Conservation (phyloP, 2,888 invertebrate species). For the Petrophora chlorosata region DNA sequence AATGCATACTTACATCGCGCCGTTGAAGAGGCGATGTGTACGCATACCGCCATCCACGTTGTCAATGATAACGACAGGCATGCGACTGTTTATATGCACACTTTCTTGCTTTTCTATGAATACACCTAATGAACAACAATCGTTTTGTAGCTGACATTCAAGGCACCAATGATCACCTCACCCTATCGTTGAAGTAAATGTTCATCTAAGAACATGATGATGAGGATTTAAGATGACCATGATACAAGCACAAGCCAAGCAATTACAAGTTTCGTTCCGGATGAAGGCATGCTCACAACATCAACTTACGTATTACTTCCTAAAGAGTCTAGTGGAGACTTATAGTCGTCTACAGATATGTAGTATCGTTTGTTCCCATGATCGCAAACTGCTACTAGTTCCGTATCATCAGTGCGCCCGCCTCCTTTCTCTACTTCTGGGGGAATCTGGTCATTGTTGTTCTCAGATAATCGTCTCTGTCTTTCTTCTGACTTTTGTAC, state of each 20-base stretch:
- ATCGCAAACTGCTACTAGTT: conserved; percentile 13
- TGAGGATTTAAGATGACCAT: conserved; percentile 8
- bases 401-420: conserved; percentile 15
- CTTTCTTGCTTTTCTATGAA: conserved; percentile 48
- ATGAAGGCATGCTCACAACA: conserved; percentile 2
- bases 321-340: conserved; percentile 71
- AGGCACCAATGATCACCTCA: conserved; percentile 18
- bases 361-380: conserved; percentile 24
- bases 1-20: conserved; percentile 71
- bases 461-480: not conserved
- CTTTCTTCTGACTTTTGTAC: not conserved
- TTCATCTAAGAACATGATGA: not conserved
- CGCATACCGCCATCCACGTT: conserved; percentile 58
- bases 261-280: not conserved
- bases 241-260: conserved; percentile 17
- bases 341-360: conserved; percentile 59
- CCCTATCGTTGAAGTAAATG: not conserved
- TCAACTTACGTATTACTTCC: conserved; percentile 61
- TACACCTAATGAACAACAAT: conserved; percentile 48
- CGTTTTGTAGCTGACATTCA: conserved; percentile 28
- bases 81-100: conserved; percentile 49
- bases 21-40: conserved; percentile 58
- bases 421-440: conserved; percentile 39
- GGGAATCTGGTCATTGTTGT: not conserved
- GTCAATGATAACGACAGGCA: conserved; percentile 44